Base-by-base conservation (phyloP, 2,113 vertebrate genomes). In the Copsychus sechellarum region DNA sequence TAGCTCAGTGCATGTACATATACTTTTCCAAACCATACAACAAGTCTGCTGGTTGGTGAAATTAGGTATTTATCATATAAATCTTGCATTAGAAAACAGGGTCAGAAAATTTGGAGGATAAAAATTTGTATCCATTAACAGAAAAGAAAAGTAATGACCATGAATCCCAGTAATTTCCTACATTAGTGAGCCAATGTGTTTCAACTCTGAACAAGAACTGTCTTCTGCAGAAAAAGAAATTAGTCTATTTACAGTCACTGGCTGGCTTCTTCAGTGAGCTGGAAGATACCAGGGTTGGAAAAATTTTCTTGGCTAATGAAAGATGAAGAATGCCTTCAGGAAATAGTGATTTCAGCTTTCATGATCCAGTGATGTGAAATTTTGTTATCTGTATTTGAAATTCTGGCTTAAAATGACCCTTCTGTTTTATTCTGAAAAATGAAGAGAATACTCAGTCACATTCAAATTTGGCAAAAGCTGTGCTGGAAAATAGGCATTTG, bases 281-380 rank as follows among this genome's bases (percentile, higher is more conserved):
- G 70, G 78, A 77, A 91, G 70, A 48, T 54, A 58, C 40, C 16
- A 71, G 25, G 1, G 16, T 47, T 91, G 72, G 43, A 90, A 34
- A 62, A 56, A 33, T 51, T 74, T 76, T 76, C 79, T 92, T 92
- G 70, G 62, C 74, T 72, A 93, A 53, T 38, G 61, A 80, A 94
- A 93, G 73, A 79, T 82, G 78, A 87, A 66, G 38, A 74, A 85
- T 85, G 58, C 70, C 57, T 87, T 88, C 53, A 91, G 89, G 43
- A 91, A 70, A 69, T 4, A 77, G 26, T 61, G 57, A 65, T 65
- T 88, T 45, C 81, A 87, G 18, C 17, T 53, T 12, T 85, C 50
- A 36, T 45, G 42, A 91, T 57, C 36, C 56, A 58, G 19, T 20
- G 5, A 66, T 38, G 25, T 76, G 69, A 92, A 80, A 70, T 76